These are phyloP conservation scores for Enhydra lutris DNA, from an alignment of 2,113 vertebrate species.

Conservation along the genomic window DNA sequence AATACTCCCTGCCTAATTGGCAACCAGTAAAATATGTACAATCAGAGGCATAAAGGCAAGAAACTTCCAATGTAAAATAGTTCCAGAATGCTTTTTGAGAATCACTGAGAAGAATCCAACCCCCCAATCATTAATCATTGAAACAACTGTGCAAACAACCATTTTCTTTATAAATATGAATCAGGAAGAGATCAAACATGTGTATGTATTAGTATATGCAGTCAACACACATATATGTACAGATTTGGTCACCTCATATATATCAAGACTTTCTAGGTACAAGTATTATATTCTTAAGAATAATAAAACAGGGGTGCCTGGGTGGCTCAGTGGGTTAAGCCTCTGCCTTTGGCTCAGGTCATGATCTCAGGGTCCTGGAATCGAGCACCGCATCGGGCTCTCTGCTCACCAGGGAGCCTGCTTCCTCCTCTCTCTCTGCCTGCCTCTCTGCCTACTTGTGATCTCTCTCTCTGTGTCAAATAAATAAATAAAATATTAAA, in stretches of 20 bases:
- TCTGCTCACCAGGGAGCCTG: too few relatives aligned
- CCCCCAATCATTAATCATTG: neutral
- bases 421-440: too few relatives aligned
- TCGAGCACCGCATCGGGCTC: too few relatives aligned
- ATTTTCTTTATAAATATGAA: neutral
- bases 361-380: too few relatives aligned
- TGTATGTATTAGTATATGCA: neutral
- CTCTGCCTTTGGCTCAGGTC: too few relatives aligned
- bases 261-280: neutral
- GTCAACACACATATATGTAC: neutral
- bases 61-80: neutral
- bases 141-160: neutral
- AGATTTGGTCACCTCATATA: neutral
- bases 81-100: slow-evolving; percentile 9
- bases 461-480: too few relatives aligned
- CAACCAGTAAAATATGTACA: neutral
- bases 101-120: neutral
- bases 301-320: too few relatives aligned
- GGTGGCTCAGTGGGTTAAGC: too few relatives aligned
- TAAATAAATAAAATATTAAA: too few relatives aligned
- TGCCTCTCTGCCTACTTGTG: too few relatives aligned
- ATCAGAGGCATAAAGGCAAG: neutral
- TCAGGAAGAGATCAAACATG: neutral
- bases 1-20: neutral
- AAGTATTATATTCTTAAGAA: neutral